Conservation (phyloP, 2,888 invertebrate species). For the Choreutis nemorana region DNA sequence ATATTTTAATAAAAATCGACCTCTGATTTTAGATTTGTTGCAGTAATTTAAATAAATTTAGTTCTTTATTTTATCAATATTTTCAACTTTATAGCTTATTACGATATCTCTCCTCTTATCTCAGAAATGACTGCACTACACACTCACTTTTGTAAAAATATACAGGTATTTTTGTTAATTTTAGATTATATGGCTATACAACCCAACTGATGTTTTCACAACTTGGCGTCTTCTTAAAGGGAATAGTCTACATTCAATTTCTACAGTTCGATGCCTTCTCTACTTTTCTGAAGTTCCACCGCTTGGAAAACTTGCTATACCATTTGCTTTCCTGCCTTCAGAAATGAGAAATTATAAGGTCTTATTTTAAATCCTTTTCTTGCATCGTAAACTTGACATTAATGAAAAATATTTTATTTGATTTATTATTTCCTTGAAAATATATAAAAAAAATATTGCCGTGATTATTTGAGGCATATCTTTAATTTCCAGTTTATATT, state of each 20-base stretch:
- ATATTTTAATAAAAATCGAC: too few relatives aligned
- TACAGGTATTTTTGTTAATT: slow-evolving; percentile 10
- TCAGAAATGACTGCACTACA: too few relatives aligned
- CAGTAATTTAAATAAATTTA: too few relatives aligned
- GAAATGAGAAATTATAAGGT: slow-evolving; percentile 59
- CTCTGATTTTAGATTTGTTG: too few relatives aligned
- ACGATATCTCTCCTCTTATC: too few relatives aligned
- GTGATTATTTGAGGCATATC: background rate
- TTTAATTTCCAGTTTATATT: slow-evolving; percentile 27
- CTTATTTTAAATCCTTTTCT: background rate
- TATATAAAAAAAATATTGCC: background rate
- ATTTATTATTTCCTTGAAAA: background rate
- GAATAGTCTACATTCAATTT: slow-evolving; percentile 27
- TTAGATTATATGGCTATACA: slow-evolving; percentile 53
- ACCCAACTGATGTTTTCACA: slow-evolving; percentile 49
- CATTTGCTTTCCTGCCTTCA: slow-evolving; percentile 52
- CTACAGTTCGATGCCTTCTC: slow-evolving; percentile 39
- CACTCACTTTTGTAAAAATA: background rate
- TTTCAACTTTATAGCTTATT: too few relatives aligned
- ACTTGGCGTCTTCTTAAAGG: slow-evolving; percentile 52
- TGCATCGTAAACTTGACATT: background rate
- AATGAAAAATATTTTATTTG: background rate
- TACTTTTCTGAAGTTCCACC: slow-evolving; percentile 56
- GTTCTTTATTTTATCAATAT: too few relatives aligned
- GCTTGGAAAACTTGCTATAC: slow-evolving; percentile 47